phyloP scores from a whole-genome alignment of 1,140 invertebrate species.

The Rhyzopertha dominica region DNA sequence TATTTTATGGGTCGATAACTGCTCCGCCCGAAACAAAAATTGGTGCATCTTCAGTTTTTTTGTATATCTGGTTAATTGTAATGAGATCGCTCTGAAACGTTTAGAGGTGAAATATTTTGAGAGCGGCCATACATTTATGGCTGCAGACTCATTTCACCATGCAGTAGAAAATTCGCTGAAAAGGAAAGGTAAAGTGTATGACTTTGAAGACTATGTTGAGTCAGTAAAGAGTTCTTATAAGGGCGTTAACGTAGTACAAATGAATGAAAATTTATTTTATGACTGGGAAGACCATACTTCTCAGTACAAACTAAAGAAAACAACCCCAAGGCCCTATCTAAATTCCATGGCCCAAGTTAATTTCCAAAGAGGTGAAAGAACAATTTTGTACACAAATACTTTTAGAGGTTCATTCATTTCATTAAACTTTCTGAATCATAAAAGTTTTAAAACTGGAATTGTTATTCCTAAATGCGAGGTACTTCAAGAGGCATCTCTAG shows the following conservation, averaged over 20 bases:
- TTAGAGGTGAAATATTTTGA: conserved; percentile 15
- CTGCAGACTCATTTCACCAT: conserved; percentile 13
- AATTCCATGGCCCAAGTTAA: too few relatives aligned
- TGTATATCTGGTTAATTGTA: conserved; percentile 11
- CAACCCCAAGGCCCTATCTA: too few relatives aligned
- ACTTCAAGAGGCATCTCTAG: too few relatives aligned
- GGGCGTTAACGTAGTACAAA: conserved; percentile 6
- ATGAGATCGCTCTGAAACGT: background rate
- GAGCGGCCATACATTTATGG: conserved; percentile 11
- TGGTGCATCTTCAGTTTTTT: conserved; percentile 21
- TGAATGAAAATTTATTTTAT: conserved; percentile 9
- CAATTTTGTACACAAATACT: too few relatives aligned
- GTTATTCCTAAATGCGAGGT: too few relatives aligned
- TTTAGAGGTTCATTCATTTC: too few relatives aligned
- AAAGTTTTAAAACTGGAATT: too few relatives aligned
- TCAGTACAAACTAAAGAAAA: conserved; percentile 15
- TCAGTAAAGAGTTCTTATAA: too few relatives aligned
- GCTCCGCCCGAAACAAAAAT: conserved; percentile 29
- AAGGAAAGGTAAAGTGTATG: conserved; percentile 7
- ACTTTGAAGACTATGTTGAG: conserved; percentile 13
- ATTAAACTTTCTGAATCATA: too few relatives aligned
- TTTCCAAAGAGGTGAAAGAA: too few relatives aligned
- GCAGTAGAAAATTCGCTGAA: conserved; percentile 11
- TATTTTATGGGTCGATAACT: conserved; percentile 28
- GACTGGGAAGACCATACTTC: conserved; percentile 13